phyloP scores from a whole-genome alignment of 2,797 vertebrate species.

The Rousettus madagascariensis region DNA sequence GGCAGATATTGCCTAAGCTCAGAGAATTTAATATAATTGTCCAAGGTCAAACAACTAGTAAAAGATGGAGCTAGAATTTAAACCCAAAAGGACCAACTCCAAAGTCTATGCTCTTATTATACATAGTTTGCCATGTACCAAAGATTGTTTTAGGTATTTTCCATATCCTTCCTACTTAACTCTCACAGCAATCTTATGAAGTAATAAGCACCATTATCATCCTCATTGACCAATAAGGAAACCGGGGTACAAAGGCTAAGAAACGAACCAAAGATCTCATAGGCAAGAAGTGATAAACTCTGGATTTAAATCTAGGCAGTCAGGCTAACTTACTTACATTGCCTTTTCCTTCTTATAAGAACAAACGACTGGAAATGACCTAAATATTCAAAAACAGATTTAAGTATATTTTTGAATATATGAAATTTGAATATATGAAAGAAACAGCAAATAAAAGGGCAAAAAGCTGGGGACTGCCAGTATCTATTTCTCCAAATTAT shows the following conservation, averaged over 20 bases:
- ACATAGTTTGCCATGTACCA: background rate
- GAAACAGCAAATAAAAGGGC: constrained; percentile 37
- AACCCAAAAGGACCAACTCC: background rate
- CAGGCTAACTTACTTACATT: background rate
- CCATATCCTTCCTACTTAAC: background rate
- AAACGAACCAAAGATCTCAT: background rate
- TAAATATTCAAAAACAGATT: constrained; percentile 61
- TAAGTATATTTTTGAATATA: constrained; percentile 68
- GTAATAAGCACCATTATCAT: background rate
- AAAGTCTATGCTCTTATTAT: background rate
- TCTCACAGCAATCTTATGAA: background rate
- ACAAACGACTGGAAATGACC: constrained; percentile 61
- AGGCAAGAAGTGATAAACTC: background rate
- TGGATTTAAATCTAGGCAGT: background rate
- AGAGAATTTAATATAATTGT: background rate
- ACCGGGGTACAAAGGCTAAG: background rate
- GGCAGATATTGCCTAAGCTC: background rate
- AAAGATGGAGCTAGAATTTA: background rate
- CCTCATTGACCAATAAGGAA: background rate
- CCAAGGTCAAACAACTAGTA: constrained; percentile 37
- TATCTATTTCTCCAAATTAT: constrained; percentile 54
- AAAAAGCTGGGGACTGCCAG: constrained; percentile 37
- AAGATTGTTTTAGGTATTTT: background rate
- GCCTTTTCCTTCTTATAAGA: constrained; percentile 50
- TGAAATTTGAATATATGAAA: constrained; percentile 52